phyloP scores from a whole-genome alignment of 2,888 invertebrate genomes.

The Pristionchus japonicus region DNA sequence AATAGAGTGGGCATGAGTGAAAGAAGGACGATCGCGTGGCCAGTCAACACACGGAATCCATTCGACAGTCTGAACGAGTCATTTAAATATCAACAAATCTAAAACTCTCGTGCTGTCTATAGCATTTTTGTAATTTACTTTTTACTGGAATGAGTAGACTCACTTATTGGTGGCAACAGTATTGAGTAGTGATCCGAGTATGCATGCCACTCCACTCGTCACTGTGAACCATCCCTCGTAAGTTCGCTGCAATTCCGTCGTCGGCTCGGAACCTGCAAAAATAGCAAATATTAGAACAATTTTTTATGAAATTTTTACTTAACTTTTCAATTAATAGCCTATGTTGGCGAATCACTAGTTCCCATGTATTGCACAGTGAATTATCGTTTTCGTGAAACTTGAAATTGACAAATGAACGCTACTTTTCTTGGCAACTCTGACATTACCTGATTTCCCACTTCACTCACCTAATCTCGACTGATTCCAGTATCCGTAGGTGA shows the following conservation, averaged over 20 bases:
- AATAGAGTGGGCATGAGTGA: constrained; percentile 58
- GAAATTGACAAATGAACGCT: too few species aligned
- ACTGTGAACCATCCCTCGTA: constrained; percentile 61
- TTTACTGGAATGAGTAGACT: background rate
- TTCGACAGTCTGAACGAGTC: constrained; percentile 59
- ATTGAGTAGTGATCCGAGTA: constrained; percentile 59
- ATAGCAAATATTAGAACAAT: too few species aligned
- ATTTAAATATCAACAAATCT: too few species aligned
- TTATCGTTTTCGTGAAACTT: too few species aligned
- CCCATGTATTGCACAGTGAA: too few species aligned
- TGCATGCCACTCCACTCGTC: constrained; percentile 58
- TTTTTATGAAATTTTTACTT: background rate
- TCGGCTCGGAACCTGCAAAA: too few species aligned
- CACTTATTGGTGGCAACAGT: constrained; percentile 56
- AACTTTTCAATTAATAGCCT: background rate
- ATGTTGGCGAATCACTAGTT: too few species aligned
- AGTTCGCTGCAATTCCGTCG: constrained; percentile 48
- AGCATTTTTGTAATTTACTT: background rate
- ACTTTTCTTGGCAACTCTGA: too few species aligned
- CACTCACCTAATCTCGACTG: background rate
- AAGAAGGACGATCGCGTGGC: constrained; percentile 59
- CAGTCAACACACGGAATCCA: constrained; percentile 57
- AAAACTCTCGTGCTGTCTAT: background rate
- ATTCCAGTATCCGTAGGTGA: background rate
- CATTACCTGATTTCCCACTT: background rate